These are phyloP conservation scores for Peromyscus eremicus DNA, from an alignment of 2,797 vertebrate species.

Conservation along the genomic window DNA sequence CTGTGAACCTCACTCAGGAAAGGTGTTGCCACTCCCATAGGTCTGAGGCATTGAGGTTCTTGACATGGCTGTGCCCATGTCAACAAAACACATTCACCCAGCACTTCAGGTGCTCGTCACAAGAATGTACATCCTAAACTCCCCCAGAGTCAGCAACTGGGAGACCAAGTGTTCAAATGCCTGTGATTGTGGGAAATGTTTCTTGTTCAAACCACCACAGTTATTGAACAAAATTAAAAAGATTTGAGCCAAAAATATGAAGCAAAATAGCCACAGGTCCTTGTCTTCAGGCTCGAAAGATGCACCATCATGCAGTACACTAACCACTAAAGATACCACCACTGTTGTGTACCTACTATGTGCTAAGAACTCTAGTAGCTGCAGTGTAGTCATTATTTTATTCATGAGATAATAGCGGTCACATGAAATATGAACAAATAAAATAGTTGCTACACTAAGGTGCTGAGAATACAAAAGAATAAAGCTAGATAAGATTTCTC, in stretches of 20 bases:
- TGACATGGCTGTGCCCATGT: background rate
- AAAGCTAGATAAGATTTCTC: constrained; percentile 23
- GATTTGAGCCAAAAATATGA: background rate
- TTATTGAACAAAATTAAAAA: background rate
- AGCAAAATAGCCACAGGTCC: background rate
- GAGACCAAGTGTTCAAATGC: background rate
- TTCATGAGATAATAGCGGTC: background rate
- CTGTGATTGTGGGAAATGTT: background rate
- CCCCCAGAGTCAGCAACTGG: background rate
- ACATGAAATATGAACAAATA: background rate
- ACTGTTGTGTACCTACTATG: background rate
- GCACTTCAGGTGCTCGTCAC: background rate
- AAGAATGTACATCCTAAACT: background rate
- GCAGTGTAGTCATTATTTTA: background rate
- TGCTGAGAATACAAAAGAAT: constrained; percentile 3
- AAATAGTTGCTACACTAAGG: background rate
- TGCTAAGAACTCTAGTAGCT: background rate
- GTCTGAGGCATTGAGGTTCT: background rate
- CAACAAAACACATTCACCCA: background rate
- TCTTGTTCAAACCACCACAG: background rate
- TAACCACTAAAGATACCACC: background rate
- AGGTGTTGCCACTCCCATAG: background rate
- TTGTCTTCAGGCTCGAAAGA: background rate
- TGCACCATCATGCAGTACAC: background rate
- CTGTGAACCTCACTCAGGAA: background rate